Conservation (phyloP, 2,113 vertebrate species). For the Nematolebias whitei region DNA sequence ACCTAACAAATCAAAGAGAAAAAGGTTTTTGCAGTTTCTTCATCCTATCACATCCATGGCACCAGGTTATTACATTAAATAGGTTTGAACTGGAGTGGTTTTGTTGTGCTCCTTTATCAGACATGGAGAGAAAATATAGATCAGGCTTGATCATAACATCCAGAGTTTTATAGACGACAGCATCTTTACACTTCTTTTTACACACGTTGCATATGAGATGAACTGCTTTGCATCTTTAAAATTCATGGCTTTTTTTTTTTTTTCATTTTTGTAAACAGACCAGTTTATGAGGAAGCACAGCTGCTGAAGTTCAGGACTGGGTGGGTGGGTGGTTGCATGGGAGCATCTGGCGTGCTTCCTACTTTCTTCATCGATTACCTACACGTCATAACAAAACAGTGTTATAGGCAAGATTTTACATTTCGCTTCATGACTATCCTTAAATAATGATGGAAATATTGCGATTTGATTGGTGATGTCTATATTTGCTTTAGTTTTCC, state of each 20-base stretch:
- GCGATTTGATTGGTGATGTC: neutral
- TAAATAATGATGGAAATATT: neutral
- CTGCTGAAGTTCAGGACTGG: constrained; percentile 26
- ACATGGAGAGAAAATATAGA: neutral
- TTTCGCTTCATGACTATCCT: neutral
- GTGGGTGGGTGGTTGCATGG: constrained; percentile 3
- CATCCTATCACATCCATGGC: neutral
- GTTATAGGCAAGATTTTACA: neutral
- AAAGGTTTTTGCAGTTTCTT: too few species aligned
- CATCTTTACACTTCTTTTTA: neutral
- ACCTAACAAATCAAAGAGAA: too few species aligned
- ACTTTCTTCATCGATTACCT: constrained; percentile 3
- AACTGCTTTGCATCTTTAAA: constrained; percentile 2
- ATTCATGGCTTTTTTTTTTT: constrained; percentile 4
- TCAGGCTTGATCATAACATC: neutral
- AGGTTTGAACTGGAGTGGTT: neutral
- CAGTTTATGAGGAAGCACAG: constrained; percentile 24
- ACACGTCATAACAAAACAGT: constrained; percentile 8
- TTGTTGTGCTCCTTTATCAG: too few species aligned
- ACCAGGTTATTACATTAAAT: neutral
- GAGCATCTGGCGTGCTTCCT: constrained; percentile 16
- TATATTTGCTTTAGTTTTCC: constrained; percentile 4
- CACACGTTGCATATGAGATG: neutral
- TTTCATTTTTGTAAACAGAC: constrained; percentile 36
- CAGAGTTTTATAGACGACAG: neutral